These are phyloP conservation scores for Protula sp. DNA, from an alignment of 2,888 invertebrate species.

Conservation along the genomic window DNA sequence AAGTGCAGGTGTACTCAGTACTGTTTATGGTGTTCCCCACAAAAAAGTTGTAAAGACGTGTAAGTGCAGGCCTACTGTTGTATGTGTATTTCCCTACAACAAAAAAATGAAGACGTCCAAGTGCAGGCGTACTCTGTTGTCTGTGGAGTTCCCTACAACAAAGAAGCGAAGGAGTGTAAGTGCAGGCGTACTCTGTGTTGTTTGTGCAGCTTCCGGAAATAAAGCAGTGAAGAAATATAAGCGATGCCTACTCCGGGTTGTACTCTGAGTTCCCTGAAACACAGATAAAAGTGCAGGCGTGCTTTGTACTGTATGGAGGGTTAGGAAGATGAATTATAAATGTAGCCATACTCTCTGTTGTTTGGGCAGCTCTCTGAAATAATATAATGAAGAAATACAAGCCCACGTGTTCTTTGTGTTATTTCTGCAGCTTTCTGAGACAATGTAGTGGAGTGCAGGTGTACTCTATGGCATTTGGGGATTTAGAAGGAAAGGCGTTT, in stretches of 20 bases:
- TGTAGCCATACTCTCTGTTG: constrained; percentile 20
- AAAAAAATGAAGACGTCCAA: constrained; percentile 9
- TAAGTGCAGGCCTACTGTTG: constrained; percentile 21
- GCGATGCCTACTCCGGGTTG: too few relatives aligned
- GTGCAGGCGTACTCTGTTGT: constrained; percentile 20
- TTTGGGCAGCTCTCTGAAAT: constrained; percentile 15
- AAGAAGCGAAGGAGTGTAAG: not conserved
- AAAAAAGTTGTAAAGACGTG: too few relatives aligned
- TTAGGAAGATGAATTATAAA: constrained; percentile 10
- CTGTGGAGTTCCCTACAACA: constrained; percentile 13
- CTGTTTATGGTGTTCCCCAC: too few relatives aligned
- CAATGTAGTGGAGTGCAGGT: constrained; percentile 21
- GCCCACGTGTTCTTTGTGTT: too few relatives aligned
- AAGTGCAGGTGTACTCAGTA: too few relatives aligned
- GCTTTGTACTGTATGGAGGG: constrained; percentile 16
- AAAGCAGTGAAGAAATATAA: not conserved
- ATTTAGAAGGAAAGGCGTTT: constrained; percentile 5
- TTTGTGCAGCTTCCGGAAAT: constrained; percentile 14
- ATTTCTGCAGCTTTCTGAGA: too few relatives aligned
- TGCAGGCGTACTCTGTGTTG: constrained; percentile 19
- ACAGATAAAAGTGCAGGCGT: constrained; percentile 18
- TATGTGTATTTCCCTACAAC: constrained; percentile 13
- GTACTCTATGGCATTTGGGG: constrained; percentile 15
- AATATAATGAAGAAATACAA: not conserved
- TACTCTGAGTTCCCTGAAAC: too few relatives aligned